Base-by-base conservation (phyloP, 2,888 invertebrate genomes). In the Onchidella celtica region DNA sequence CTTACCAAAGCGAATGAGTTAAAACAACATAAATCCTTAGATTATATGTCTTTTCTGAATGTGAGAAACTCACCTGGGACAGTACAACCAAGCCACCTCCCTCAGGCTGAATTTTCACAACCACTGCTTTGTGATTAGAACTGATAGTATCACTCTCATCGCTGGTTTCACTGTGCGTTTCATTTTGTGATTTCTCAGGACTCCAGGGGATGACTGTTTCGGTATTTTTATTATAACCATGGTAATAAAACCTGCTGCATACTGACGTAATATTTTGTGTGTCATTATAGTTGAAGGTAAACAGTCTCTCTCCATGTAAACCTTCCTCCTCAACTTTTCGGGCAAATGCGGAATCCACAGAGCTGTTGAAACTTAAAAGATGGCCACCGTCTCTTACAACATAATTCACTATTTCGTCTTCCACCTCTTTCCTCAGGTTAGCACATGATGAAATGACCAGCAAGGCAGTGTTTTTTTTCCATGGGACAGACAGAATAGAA, bases 391-490 rank as follows among this genome's bases (percentile, higher is more conserved):
- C 32, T 27, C 29, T 57, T n/a, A 61, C 17, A 17, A 82, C 74
- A 68, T 65, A 82, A 59, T 78, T 65, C 14, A 17, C 29, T 21
- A 79, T 73, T 57, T 82, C 72, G 6, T 88, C 80, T 65, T 88
- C 88, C 3, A 87, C 84, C 14, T 88, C 89, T 24, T 88, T 85
- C 66, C 88, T 87, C 40, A 89, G 86, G 61, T 88, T 89, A 17
- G 90, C 88, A 29, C 87, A 85, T n/a, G 82, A 85, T 21, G 83
- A 86, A 6, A 93, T 83, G 6, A 93, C 84, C 4, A 93, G 84
- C 47, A 91, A 81, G 17, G 87, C 87, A 3, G 90, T 86, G 85
- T 92, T 92, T 21, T 92, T 91, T 34, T 83, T 83, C 93, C 93
- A 93, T 6, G 93, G 93, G 0, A 85, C 85, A 0, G 85, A 85